Evolutionary conservation across 2,888 invertebrate genomes (phyloP).

Genomic region (Acrobasis suavella): DNA sequence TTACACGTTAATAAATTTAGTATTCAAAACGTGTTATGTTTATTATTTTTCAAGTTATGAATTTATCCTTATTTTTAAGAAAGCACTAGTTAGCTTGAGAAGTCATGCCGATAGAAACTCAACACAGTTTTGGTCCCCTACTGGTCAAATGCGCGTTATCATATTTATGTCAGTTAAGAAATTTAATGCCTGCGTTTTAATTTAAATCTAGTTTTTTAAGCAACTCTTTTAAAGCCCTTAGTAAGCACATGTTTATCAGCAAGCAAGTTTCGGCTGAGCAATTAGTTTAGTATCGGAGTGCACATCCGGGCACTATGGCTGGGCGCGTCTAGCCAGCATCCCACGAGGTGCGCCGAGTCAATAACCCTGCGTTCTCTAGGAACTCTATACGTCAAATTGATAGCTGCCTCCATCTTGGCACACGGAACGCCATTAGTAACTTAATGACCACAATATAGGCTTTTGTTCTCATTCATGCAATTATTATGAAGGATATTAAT

Average conservation of each 20-base stretch:
- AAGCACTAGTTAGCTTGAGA: too few relatives aligned
- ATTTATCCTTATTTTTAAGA: too few relatives aligned
- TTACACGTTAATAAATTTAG: too few relatives aligned
- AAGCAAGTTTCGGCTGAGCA: slow-evolving; percentile 11
- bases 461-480: slow-evolving; percentile 12
- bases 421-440: slow-evolving; percentile 33
- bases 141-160: too few relatives aligned
- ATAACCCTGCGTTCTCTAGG: slow-evolving; percentile 59
- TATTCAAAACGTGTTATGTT: too few relatives aligned
- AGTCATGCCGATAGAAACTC: too few relatives aligned
- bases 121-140: too few relatives aligned
- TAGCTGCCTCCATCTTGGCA: slow-evolving; percentile 47
- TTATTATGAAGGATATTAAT: not conserved
- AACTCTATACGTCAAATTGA: slow-evolving; percentile 68
- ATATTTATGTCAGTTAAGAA: too few relatives aligned
- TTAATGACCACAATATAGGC: slow-evolving; percentile 18
- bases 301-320: slow-evolving; percentile 52
- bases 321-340: slow-evolving; percentile 53
- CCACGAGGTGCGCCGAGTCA: slow-evolving; percentile 64
- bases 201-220: too few relatives aligned
- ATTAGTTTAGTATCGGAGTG: slow-evolving; percentile 38
- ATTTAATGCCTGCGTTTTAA: too few relatives aligned
- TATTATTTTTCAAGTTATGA: too few relatives aligned
- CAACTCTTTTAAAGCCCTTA: not conserved
- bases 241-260: not conserved